Evolutionary conservation across 2,888 invertebrate species (phyloP).

Genomic region (Lissocephala sabroskyi): DNA sequence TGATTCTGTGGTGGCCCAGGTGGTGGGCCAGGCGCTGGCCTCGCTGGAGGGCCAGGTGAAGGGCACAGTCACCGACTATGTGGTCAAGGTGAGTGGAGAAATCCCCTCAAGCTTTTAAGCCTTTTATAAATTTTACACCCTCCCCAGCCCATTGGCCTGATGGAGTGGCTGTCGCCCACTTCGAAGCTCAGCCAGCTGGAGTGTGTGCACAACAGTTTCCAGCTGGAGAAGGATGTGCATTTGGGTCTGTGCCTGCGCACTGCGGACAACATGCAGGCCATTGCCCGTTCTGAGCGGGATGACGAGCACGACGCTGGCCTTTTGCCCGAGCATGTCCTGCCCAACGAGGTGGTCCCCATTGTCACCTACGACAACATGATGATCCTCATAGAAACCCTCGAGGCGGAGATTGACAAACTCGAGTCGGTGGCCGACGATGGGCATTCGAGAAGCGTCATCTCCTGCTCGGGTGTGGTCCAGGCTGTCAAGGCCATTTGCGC

Average conservation of each 20-base stretch:
- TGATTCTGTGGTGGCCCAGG: slow-evolving; percentile 88
- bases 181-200: slow-evolving; percentile 91
- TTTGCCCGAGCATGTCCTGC: slow-evolving; percentile 84
- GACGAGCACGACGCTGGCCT: slow-evolving; percentile 84
- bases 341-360: slow-evolving; percentile 81
- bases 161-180: slow-evolving; percentile 90
- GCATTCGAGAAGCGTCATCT: slow-evolving; percentile 74
- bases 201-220: slow-evolving; percentile 94
- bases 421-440: slow-evolving; percentile 78
- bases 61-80: slow-evolving; percentile 79
- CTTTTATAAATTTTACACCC: slow-evolving; percentile 1
- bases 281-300: slow-evolving; percentile 86
- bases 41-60: slow-evolving; percentile 83
- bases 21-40: slow-evolving; percentile 87
- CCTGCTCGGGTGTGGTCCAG: slow-evolving; percentile 85
- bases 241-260: slow-evolving; percentile 79
- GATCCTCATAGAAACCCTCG: slow-evolving; percentile 86
- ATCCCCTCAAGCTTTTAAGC: background rate
- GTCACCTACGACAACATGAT: slow-evolving; percentile 88
- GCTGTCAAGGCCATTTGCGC: slow-evolving; percentile 95
- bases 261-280: slow-evolving; percentile 79
- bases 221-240: slow-evolving; percentile 90
- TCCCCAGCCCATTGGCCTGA: slow-evolving; percentile 78
- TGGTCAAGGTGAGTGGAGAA: slow-evolving; percentile 72
- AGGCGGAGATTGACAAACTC: slow-evolving; percentile 85